Percentiles rank a stretch among this genome's conserved stretches.
These are phyloP conservation scores for Pseudachorutes palmiensis DNA, from an alignment of 1,140 invertebrate genomes.

Conservation along the genomic window DNA sequence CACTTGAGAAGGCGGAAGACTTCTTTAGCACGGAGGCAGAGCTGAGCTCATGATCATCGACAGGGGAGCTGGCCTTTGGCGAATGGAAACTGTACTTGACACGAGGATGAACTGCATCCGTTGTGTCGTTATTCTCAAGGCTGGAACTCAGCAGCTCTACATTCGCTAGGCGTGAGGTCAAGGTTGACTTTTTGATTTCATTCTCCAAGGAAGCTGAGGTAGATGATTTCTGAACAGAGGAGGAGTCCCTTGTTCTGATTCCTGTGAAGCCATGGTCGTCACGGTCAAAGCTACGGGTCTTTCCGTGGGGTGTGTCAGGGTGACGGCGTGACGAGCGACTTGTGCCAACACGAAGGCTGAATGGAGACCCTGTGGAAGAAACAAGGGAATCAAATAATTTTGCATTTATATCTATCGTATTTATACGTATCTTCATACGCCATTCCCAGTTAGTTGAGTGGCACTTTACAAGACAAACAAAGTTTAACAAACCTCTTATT, in stretches of 20 bases:
- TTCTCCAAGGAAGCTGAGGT: neutral
- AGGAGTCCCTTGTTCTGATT: constrained; percentile 11
- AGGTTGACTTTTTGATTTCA: neutral
- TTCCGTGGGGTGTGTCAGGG: constrained; percentile 25
- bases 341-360: constrained; percentile 46
- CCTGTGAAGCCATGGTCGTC: constrained; percentile 12
- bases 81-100: constrained; percentile 20
- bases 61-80: constrained; percentile 5
- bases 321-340: constrained; percentile 27
- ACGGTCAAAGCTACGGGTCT: constrained; percentile 36
- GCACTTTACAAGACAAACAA: no score
- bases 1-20: neutral
- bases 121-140: no score
- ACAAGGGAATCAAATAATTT: constrained; percentile 6
- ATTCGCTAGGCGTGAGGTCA: neutral
- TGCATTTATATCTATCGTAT: no score
- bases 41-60: constrained; percentile 2
- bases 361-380: constrained; percentile 50
- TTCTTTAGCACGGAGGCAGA: constrained; percentile 19
- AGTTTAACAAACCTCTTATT: constrained; percentile 81
- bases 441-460: no score
- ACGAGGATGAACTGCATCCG: constrained; percentile 32
- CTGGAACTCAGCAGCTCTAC: constrained; percentile 11
- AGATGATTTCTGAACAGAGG: neutral
- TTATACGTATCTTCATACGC: no score